Percentiles rank a stretch among this genome's conserved stretches.
Conservation (phyloP, 2,888 invertebrate genomes). For the Abrostola tripartita region DNA sequence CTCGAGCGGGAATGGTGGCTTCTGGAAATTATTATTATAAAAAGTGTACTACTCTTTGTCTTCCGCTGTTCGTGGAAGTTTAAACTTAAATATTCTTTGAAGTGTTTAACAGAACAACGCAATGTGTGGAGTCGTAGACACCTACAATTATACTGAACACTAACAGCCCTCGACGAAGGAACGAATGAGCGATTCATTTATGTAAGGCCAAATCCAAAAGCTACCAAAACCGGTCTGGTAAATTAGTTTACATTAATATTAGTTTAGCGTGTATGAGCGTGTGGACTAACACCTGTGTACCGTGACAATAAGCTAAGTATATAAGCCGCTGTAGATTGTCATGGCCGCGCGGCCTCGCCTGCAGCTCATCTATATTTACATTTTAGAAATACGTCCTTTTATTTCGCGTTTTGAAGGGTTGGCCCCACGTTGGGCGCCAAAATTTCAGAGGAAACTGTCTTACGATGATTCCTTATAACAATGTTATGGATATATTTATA, state of each 20-base stretch:
- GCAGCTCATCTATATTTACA: slow-evolving; percentile 41
- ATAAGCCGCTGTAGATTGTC: slow-evolving; percentile 75
- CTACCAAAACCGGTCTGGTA: slow-evolving; percentile 37
- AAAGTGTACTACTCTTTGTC: neutral
- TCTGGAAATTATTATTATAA: slow-evolving; percentile 10
- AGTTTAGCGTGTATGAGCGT: slow-evolving; percentile 78
- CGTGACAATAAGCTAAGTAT: slow-evolving; percentile 85
- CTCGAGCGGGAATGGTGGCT: slow-evolving; percentile 48
- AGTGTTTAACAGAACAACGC: neutral
- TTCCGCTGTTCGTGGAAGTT: neutral
- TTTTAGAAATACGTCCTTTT: slow-evolving; percentile 48
- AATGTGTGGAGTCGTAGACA: neutral
- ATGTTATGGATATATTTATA: no score
- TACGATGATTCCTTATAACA: neutral
- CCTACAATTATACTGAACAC: neutral
- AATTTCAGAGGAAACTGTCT: slow-evolving; percentile 31
- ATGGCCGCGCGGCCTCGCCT: slow-evolving; percentile 57
- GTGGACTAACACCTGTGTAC: slow-evolving; percentile 84
- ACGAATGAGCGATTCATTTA: neutral
- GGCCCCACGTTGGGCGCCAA: slow-evolving; percentile 39
- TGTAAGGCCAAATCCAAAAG: slow-evolving; percentile 13
- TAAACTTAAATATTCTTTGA: neutral
- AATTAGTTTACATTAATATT: slow-evolving; percentile 56
- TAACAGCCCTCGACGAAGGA: neutral
- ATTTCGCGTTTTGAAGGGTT: slow-evolving; percentile 37